Evolutionary conservation across 2,888 invertebrate genomes (phyloP).

Genomic region (Troides aeacus): DNA sequence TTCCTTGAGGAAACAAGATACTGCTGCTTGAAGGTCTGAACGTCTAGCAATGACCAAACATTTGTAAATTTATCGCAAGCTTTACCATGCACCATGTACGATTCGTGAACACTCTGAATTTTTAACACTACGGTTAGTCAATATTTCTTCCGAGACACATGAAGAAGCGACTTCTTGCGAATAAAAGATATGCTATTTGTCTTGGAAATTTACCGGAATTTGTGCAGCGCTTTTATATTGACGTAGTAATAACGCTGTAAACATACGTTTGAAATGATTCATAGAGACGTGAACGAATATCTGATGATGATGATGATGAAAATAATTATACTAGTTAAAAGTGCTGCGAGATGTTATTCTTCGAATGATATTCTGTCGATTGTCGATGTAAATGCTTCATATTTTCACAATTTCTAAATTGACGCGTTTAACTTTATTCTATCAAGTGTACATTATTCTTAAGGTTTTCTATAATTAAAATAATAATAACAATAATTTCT

Average conservation of each 20-base stretch:
- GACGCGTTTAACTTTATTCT: not conserved
- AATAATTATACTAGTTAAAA: no score
- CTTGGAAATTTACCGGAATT: slow-evolving; percentile 23
- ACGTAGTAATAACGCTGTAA: no score
- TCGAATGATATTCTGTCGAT: slow-evolving; percentile 2
- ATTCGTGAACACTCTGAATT: slow-evolving; percentile 2
- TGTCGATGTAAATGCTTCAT: not conserved
- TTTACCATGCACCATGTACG: no score
- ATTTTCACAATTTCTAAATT: not conserved
- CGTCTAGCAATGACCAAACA: not conserved
- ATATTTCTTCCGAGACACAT: slow-evolving; percentile 18
- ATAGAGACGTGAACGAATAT: no score
- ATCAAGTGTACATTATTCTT: not conserved
- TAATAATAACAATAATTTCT: not conserved
- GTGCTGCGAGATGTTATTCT: no score
- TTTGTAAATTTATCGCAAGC: not conserved
- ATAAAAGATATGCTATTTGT: slow-evolving; percentile 24
- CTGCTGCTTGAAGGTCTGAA: not conserved
- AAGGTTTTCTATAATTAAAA: not conserved
- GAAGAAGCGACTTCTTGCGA: slow-evolving; percentile 32
- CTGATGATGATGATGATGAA: no score
- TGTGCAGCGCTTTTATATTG: slow-evolving; percentile 10
- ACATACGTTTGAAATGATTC: no score
- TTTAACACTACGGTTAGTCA: slow-evolving; percentile 1
- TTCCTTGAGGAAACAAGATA: not conserved